Percentiles rank a stretch among this genome's conserved stretches.
phyloP scores from a whole-genome alignment of 2,797 vertebrate genomes.

The Hydrophis major region DNA sequence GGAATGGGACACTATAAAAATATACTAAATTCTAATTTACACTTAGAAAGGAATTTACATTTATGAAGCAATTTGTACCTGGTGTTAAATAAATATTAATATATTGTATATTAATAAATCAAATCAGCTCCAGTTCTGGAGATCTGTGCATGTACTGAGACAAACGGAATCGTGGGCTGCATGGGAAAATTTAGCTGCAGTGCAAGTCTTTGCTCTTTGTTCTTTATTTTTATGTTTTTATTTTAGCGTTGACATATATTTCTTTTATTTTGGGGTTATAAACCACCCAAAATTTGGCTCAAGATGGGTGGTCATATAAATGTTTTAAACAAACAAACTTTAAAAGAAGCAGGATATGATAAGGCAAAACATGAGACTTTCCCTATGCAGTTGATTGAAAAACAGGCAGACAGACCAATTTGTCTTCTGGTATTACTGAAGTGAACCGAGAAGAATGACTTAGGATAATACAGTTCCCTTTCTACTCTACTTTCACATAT shows the following conservation, averaged over 20 bases:
- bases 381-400: not conserved
- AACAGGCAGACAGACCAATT: not conserved
- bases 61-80: not conserved
- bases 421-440: not conserved
- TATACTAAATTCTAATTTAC: not conserved
- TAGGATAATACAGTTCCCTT: not conserved
- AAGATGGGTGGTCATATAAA: not conserved
- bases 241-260: not conserved
- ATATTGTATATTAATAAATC: not conserved
- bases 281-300: not conserved
- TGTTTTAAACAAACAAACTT: not conserved
- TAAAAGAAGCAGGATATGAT: not conserved
- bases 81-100: not conserved
- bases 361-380: not conserved
- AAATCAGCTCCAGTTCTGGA: not conserved
- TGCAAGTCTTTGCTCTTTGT: not conserved
- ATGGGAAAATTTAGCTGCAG: not conserved
- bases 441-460: not conserved
- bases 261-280: not conserved
- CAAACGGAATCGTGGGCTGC: not conserved
- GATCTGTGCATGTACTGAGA: not conserved
- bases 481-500: not conserved
- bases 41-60: constrained; percentile 1
- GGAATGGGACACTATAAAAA: not conserved
- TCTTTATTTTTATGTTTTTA: not conserved